Evolutionary conservation across 2,888 invertebrate genomes (phyloP), one percentile per base, ranked within the genome.

Genomic region (Spodoptera littoralis): DNA sequence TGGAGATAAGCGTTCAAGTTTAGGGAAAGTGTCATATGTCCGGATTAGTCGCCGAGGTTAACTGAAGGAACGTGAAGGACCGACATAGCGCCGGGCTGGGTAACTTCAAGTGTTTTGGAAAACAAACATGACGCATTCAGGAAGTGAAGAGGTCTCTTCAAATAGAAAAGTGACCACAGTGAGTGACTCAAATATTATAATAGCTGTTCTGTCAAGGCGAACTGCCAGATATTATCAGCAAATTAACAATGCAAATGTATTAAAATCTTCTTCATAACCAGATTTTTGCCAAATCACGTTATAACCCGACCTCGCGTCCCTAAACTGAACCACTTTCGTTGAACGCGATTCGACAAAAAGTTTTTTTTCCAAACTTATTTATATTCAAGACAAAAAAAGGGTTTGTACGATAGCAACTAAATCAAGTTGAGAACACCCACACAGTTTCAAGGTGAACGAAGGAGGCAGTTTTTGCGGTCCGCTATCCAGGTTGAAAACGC

Each of bases 301-400:
- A 60, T 48, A 36, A 48, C 27, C 41, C n/a, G 70, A 61, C 60
- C 65, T 60, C 48, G 65, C 41, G 54, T 57, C 64, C 65, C 51
- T 22, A 59, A 65, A 50, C 22, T n/a, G 56, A 72, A 70, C 53
- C 65, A 65, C 66, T 77, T 78, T 78, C 76, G 65, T 62, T 76
- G 48, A 66, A 66, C 65, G 27, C 50, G 61, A 70, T 18, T 70
- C 70, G 36, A 61, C 75, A 60, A 66, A 68, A 70, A 69, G 55
- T 80, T 84, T 92, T 92, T 36, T 90, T 87, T 84, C 63, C 84
- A 82, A 85, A 87, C 90, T 90, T 93, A 93, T 94, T 92, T 93
- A 92, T 92, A 91, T 93, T 92, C 92, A 90, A 91, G 89, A 90
- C 90, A 93, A 93, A 93, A 65, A 93, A 93, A 92, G 92, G 93